Evolutionary conservation across 2,888 invertebrate species (phyloP), one percentile per base, ranked within the genome.

Genomic region (Neoaliturus tenellus): DNA sequence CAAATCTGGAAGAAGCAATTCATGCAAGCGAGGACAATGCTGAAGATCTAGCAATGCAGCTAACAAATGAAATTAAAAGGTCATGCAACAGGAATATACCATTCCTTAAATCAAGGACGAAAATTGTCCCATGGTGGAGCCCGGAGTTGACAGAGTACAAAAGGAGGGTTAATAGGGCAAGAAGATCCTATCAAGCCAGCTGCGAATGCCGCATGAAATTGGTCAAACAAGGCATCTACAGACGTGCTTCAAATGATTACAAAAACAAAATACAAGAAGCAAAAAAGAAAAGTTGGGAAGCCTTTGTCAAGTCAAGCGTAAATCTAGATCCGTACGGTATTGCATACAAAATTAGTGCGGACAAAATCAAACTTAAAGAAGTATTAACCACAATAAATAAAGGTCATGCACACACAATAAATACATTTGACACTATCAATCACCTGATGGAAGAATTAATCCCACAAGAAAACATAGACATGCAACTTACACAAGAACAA

Each of bases 261-360:
- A 69, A 69, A n/a, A 33, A 28, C 17, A 23, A 14, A 2, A 58
- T 80, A n/a, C 17, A 44, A 17, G n/a, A 3, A 8, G 51, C 80
- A 1, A 80, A 80, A 28, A 55, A 33, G 14, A 23, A 31, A 1
- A 25, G 25, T 0, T 80, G 80, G 80, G 35, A 39, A 31, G 12
- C 20, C 12, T 80, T 80, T 39, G 35, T 80, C 20, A 48, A 10
- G 14, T 1, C 51, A 23, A 17, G 10, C 17, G 14, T 23, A 6
- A 39, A 80, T 17, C 31, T 31, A 10, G 55, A 80, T 20, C 80
- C 80, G 4, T 80, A 35, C 20, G 25, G 80, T n/a, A 0, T 55
- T 4, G 58, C 55, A 0, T 80, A 80, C 33, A 80, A 55, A 33
- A 3, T 80, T 8, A 0, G 33, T 17, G 20, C 58, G 12, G n/a